Base-by-base conservation (phyloP, 1,140 invertebrate genomes). In the Lerema accius region DNA sequence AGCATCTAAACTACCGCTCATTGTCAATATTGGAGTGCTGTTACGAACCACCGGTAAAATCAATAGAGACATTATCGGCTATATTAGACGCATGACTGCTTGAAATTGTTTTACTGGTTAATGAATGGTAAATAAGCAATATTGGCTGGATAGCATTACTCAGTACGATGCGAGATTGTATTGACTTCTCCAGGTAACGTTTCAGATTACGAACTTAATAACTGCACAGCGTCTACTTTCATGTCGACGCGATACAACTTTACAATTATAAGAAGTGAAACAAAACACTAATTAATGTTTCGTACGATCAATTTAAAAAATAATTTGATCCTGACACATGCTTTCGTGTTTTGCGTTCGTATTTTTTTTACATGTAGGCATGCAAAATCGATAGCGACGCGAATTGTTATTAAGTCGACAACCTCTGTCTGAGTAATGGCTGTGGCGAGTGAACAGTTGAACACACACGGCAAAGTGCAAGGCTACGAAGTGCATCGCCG, bases 1-100 rank as follows among this genome's bases (percentile, higher is more conserved):
- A 68, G 74, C 82, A 76, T 85, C 86, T 89, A 85, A 89, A 89
- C 86, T 89, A 84, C 86, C 84, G 82, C 86, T 86, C 81, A 87
- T 89, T 87, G 86, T 89, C 86, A 86, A 87, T 89, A 89, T 85
- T 84, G 78, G 76, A 78, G 84, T 72, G 71, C 63, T 72, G 71
- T 72, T 75, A 82, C 71, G 73, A 78, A 76, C 75, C 75, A 80
- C 76, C 80, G 77, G 73, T 69, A 82, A 80, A 86, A 89, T 86
- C 82, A 82, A 84, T 84, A 85, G 66, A 78, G 63, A 74, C 71
- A 84, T 86, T 83, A 84, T 79, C 65, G 61, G 69, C 67, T 67
- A 64, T 78, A 78, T 78, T 74, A 78, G 68, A 75, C 67, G 69
- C 78, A 77, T 72, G 69, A 82, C 78, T 69, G 76, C 65, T 73